Evolutionary conservation across 1,140 invertebrate genomes (phyloP).

Genomic region (Ditylenchus dipsaci): DNA sequence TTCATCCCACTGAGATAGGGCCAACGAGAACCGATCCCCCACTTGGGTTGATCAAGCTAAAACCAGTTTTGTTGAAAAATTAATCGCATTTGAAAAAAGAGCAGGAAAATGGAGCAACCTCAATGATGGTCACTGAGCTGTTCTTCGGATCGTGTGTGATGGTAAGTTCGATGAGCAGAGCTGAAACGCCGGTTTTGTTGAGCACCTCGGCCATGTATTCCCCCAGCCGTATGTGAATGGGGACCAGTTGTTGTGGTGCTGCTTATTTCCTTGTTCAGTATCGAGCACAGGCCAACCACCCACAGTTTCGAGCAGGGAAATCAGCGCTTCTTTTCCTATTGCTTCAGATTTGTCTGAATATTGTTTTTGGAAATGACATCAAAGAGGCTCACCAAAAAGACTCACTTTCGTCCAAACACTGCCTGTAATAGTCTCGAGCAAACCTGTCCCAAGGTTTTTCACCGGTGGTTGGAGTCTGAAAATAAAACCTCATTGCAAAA

Average conservation of each 20-base stretch:
- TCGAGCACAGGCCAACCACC: slow-evolving; percentile 85
- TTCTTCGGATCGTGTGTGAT: slow-evolving; percentile 85
- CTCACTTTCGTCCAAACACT: slow-evolving; percentile 48
- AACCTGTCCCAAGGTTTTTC: slow-evolving; percentile 46
- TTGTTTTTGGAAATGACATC: not conserved
- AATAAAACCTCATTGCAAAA: not conserved
- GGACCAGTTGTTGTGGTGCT: slow-evolving; percentile 69
- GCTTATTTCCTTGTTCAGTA: not conserved
- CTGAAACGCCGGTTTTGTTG: slow-evolving; percentile 74
- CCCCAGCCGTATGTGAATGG: slow-evolving; percentile 68
- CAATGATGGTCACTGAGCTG: slow-evolving; percentile 34
- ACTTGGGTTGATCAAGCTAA: slow-evolving; percentile 76
- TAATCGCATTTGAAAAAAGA: too few relatives aligned
- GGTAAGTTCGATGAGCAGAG: slow-evolving; percentile 86
- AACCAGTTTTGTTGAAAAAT: too few relatives aligned
- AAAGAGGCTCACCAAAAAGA: not conserved
- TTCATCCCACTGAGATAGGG: slow-evolving; percentile 69
- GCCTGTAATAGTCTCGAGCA: slow-evolving; percentile 42
- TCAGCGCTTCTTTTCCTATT: slow-evolving; percentile 30
- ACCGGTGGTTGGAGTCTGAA: slow-evolving; percentile 16
- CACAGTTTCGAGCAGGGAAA: slow-evolving; percentile 66
- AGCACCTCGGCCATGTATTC: slow-evolving; percentile 70
- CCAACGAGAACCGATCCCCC: slow-evolving; percentile 69
- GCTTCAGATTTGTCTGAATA: slow-evolving; percentile 36
- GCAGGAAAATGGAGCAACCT: not conserved